Evolutionary conservation across 2,888 invertebrate genomes (phyloP).

Genomic region (Tenthredo scrophulariae): DNA sequence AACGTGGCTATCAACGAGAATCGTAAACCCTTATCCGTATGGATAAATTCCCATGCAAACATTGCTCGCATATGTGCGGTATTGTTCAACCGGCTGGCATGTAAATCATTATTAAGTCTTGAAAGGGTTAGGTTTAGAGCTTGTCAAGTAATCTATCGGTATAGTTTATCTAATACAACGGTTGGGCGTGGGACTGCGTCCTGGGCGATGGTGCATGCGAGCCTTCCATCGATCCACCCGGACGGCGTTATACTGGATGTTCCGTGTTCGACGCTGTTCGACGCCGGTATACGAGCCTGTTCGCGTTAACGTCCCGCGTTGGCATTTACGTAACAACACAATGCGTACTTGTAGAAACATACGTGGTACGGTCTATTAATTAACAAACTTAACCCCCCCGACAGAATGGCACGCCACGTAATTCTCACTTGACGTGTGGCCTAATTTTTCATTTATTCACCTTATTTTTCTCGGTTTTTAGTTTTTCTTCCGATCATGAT

Average conservation of each 20-base stretch:
- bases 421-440: slow-evolving; percentile 11
- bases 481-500: background rate
- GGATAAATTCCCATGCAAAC: background rate
- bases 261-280: slow-evolving; percentile 52
- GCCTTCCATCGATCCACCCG: slow-evolving; percentile 66
- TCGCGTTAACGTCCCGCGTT: slow-evolving; percentile 49
- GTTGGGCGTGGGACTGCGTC: slow-evolving; percentile 64
- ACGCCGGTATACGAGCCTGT: slow-evolving; percentile 39
- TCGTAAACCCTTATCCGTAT: slow-evolving; percentile 17
- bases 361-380: slow-evolving; percentile 37
- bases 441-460: background rate
- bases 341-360: slow-evolving; percentile 42
- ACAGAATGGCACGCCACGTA: slow-evolving; percentile 1
- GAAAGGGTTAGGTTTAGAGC: slow-evolving; percentile 67
- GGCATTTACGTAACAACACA: slow-evolving; percentile 43
- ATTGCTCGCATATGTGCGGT: background rate
- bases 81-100: background rate
- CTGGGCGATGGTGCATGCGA: slow-evolving; percentile 60
- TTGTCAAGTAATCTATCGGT: slow-evolving; percentile 73
- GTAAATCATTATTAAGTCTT: slow-evolving; percentile 73
- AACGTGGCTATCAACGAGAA: background rate
- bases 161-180: slow-evolving; percentile 67
- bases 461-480: background rate
- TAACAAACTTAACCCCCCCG: slow-evolving; percentile 34
- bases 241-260: slow-evolving; percentile 50